phyloP scores from a whole-genome alignment of 2,113 vertebrate species.

The Hemicordylus capensis region DNA sequence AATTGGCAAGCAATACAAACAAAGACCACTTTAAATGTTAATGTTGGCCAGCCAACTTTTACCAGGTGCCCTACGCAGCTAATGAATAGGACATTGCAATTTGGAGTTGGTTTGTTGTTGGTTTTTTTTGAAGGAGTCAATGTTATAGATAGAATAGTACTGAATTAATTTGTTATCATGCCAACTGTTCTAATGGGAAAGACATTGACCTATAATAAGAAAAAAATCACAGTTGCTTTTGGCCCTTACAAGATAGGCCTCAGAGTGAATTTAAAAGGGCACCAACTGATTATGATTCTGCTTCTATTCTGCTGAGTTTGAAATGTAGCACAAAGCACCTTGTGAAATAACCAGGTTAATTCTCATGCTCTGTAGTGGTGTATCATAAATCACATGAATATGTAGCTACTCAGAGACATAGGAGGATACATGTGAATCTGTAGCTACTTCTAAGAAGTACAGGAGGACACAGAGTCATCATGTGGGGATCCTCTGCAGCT shows the following conservation, averaged over 20 bases:
- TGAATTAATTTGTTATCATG: slow-evolving; percentile 42
- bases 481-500: neutral
- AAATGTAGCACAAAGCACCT: neutral
- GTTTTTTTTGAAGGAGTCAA: neutral
- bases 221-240: slow-evolving; percentile 8
- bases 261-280: slow-evolving; percentile 28
- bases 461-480: neutral
- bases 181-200: slow-evolving; percentile 36
- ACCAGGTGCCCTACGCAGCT: neutral
- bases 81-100: slow-evolving; percentile 28
- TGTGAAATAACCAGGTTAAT: slow-evolving; percentile 4
- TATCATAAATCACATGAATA: neutral
- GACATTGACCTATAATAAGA: slow-evolving; percentile 35
- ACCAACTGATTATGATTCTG: slow-evolving; percentile 30
- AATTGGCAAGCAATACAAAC: slow-evolving; percentile 32
- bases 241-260: slow-evolving; percentile 30
- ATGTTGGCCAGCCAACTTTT: neutral
- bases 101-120: neutral
- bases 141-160: slow-evolving; percentile 25
- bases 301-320: neutral
- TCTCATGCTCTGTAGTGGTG: neutral
- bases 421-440: too few relatives aligned
- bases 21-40: slow-evolving; percentile 39
- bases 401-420: neutral
- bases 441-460: neutral